Base-by-base conservation (phyloP, 1,140 invertebrate species). In the Patella vulgata region DNA sequence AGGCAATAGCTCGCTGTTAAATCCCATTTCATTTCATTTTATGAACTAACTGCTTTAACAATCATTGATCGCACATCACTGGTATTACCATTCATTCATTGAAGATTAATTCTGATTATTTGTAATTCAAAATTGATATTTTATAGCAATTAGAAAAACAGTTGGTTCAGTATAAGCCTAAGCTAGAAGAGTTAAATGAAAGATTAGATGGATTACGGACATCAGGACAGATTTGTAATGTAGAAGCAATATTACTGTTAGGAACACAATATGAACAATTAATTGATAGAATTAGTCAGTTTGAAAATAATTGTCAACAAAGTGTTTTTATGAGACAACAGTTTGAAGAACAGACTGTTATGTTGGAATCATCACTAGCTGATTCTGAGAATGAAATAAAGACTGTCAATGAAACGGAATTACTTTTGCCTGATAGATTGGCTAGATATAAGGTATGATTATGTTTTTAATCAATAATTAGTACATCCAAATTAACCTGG, bases 361-460 rank as follows among this genome's bases (percentile, higher is more conserved):
- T 96, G 81, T 94, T 97, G 47, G 90, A 91, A 73, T 91, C 90
- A 6, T 93, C 95, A 66, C 91, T 96, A 28, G 88, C 90, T 25
- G 93, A 94, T 75, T 95, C 95, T 76, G 93, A 92, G 0, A 90
- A 93, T 76, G 88, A 95, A 11, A 90, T 96, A 0, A 87, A 89
- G 19, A 91, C 93, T 63, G 92, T 96, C 66, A 92, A 96, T 76
- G 91, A 90, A 74, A 89, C 89, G 1, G 91, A 90, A 31, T 89
- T 90, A 40, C 89, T 91, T 0, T 87, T 92, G 4, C 90, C 93
- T 78, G 93, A 95, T 36, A 95, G 95, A 79, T 93, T 97, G 42
- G 91, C 92, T 69, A 89, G 90, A 61, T 96, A 95, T 70, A 76
- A 75, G 68, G 79, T 81, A 56, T 47, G 59, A 23, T 21, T 62